phyloP scores from a whole-genome alignment of 92 coral and sea anemone genomes.

The Epizoanthus scotinus region DNA sequence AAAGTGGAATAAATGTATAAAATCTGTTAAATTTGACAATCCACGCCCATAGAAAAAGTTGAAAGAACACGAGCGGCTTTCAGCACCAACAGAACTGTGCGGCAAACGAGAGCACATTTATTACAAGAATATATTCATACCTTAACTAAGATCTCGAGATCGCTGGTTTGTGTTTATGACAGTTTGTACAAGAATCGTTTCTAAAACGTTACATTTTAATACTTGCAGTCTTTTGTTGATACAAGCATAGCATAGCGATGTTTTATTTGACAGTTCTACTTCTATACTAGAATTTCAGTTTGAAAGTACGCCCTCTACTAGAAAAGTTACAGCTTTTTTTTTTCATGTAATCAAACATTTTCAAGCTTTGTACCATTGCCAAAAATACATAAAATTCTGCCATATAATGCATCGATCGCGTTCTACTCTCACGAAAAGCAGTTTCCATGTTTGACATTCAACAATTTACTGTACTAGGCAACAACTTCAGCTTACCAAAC shows the following conservation, averaged over 20 bases:
- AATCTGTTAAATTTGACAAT: background rate
- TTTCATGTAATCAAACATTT: no score
- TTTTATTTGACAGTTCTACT: constrained; percentile 31
- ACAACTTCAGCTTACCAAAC: constrained; percentile 72
- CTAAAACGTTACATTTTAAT: background rate
- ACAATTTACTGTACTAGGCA: background rate
- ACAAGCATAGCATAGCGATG: no score
- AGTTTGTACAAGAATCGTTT: no score
- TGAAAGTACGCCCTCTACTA: no score
- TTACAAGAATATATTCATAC: background rate
- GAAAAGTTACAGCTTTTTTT: no score
- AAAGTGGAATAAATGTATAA: background rate
- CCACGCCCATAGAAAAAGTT: background rate
- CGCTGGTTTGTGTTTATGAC: no score
- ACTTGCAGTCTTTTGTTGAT: background rate
- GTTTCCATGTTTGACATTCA: constrained; percentile 20
- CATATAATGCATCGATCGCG: background rate
- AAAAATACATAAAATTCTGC: background rate
- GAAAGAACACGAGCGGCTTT: background rate
- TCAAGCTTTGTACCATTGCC: no score
- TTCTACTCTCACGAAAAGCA: background rate
- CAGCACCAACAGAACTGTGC: background rate
- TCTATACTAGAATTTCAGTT: no score
- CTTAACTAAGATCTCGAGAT: background rate
- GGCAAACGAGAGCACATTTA: background rate